Conservation (phyloP, 2,113 vertebrate genomes). For the Phocoena sinus region DNA sequence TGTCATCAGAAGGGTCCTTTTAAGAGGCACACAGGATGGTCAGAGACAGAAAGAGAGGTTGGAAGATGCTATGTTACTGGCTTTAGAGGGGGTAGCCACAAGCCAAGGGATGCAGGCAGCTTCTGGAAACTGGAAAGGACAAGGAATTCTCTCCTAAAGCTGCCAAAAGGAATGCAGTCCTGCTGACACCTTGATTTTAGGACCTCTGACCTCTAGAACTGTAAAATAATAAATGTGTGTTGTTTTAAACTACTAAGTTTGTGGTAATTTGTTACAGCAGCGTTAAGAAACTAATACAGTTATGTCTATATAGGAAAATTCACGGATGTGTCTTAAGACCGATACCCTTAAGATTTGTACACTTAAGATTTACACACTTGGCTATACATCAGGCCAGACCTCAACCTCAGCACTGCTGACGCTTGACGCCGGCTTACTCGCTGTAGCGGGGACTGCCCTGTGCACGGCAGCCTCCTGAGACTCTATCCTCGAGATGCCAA, state of each 20-base stretch:
- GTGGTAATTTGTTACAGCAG: fast-evolving
- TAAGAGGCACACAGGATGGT: not conserved
- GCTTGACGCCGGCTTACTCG: fast-evolving
- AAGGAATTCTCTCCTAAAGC: not conserved
- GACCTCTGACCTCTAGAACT: not conserved
- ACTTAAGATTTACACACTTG: fast-evolving
- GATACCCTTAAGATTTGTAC: not conserved
- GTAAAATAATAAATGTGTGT: not conserved
- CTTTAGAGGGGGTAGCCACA: not conserved
- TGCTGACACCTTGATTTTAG: not conserved
- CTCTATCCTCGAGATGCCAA: not conserved
- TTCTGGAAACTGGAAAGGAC: not conserved
- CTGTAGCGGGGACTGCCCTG: not conserved
- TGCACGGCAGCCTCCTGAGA: not conserved
- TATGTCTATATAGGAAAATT: fast-evolving
- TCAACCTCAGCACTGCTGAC: fast-evolving
- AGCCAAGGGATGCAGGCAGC: not conserved
- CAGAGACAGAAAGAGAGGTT: not conserved
- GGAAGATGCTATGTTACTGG: not conserved
- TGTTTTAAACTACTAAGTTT: not conserved
- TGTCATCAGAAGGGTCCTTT: not conserved
- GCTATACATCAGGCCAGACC: fast-evolving
- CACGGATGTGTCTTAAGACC: fast-evolving
- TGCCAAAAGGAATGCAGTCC: not conserved
- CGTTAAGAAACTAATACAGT: fast-evolving